Evolutionary conservation across 2,113 vertebrate species (phyloP), one percentile per base, ranked within the genome.

Genomic region (Vulpes vulpes): DNA sequence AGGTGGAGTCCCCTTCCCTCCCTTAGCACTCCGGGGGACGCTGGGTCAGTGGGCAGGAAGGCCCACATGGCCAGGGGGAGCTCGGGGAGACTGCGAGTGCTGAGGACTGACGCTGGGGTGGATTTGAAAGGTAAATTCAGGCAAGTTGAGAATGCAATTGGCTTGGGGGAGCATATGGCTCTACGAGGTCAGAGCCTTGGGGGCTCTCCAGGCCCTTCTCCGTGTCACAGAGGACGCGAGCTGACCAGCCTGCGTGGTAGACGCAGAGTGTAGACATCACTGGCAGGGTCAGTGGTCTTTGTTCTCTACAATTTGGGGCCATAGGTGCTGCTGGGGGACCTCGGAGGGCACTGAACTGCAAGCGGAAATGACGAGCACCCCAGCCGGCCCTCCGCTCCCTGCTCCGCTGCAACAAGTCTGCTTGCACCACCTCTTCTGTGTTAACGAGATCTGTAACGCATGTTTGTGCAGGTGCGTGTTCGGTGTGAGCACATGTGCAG

Each of bases 321-420:
- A 0, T 3, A 0, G 6, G 5, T 16, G 15, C 7, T 2, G 67
- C 67, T 73, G 53, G 25, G 30, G 51, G 4, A 11, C 2, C 71
- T 74, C 8, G 35, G 60, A 15, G 16, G 17, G 6, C 11, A 6
- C 35, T 8, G 4, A 0, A 3, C 38, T 64, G 20, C 23, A 55
- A 22, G 5, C 9, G 5, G 30, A 92, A 71, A 5, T 16, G 1
- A 82, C 59, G 8, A n/a, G 4, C 3, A 10, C 0, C 20, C 11
- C 3, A 6, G 4, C 4, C 17, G 11, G 3, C 5, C 10, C 30
- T 86, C 49, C 23, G 27, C 3, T 60, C 7, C 10, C 0, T 30
- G n/a, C 12, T 11, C 55, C 69, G 0, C 49, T 10, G 17, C 15
- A 6, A 25, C 16, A 15, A 11, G 5, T 35, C 38, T 11, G 2